These are phyloP conservation scores for Spea hammondii DNA, from an alignment of 2,797 vertebrate species.

Conservation along the genomic window DNA sequence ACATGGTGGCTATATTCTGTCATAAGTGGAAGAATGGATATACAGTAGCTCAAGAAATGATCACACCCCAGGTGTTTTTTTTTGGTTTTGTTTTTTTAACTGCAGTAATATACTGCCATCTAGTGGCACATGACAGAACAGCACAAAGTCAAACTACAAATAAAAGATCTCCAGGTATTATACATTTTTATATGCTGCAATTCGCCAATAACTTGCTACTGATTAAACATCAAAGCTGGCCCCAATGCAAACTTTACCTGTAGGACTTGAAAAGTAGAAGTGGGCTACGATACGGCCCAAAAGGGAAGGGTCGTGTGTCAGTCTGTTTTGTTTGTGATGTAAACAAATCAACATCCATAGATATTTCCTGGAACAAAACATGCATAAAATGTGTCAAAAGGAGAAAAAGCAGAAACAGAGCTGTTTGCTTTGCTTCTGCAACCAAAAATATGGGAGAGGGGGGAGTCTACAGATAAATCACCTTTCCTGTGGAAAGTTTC, in stretches of 20 bases:
- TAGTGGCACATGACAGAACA: not conserved
- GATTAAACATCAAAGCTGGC: no score
- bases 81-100: not conserved
- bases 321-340: conserved; percentile 63
- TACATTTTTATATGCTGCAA: not conserved
- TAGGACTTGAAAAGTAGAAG: conserved; percentile 91
- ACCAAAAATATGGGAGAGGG: not conserved
- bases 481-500: conserved; percentile 67
- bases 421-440: not conserved
- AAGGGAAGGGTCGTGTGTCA: conserved; percentile 77
- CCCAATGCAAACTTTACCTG: conserved; percentile 71
- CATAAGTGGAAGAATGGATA: no score
- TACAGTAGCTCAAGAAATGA: no score
- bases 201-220: no score
- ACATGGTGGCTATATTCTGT: no score
- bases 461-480: conserved; percentile 58
- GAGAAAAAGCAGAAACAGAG: not conserved
- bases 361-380: conserved; percentile 69
- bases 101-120: not conserved
- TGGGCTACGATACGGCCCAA: conserved; percentile 86
- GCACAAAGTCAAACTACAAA: no score
- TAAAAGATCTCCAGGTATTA: not conserved
- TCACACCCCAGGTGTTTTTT: not conserved
- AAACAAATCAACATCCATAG: conserved; percentile 75
- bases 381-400: not conserved